Percentiles rank a stretch among this genome's conserved stretches.
Evolutionary conservation across 37 sponge, comb jelly and placozoan species (phyloP).

Genomic region (Haliclona indistincta): DNA sequence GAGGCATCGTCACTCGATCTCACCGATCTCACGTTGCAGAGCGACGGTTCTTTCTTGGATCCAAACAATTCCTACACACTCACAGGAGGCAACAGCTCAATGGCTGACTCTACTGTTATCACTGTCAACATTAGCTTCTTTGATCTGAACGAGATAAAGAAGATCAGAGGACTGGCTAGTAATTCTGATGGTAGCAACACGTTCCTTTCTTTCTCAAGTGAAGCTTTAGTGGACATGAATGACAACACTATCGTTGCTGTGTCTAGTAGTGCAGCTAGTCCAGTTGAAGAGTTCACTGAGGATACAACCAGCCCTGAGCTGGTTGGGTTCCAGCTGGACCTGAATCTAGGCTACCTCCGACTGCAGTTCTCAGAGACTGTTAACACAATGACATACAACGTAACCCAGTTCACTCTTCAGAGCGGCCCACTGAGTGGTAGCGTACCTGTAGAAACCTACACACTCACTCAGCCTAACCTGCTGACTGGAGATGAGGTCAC

Average conservation of each 20-base stretch:
- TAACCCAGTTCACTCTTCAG: slow-evolving; percentile 71
- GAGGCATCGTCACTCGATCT: slow-evolving; percentile 66
- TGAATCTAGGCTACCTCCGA: slow-evolving; percentile 60
- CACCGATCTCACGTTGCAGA: slow-evolving; percentile 66
- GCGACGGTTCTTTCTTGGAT: slow-evolving; percentile 10
- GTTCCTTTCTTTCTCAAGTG: slow-evolving; percentile 55
- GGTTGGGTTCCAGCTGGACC: slow-evolving; percentile 62
- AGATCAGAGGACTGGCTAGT: slow-evolving; percentile 70
- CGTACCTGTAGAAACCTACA: slow-evolving; percentile 30
- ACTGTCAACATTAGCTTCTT: slow-evolving; percentile 55
- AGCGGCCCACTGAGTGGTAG: slow-evolving; percentile 19
- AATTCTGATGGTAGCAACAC: slow-evolving; percentile 49
- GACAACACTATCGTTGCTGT: slow-evolving; percentile 60
- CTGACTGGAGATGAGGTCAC: slow-evolving; percentile 66
- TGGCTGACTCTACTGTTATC: slow-evolving; percentile 69
- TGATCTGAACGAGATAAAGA: slow-evolving; percentile 89
- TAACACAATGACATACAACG: slow-evolving; percentile 64
- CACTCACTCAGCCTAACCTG: slow-evolving; percentile 38
- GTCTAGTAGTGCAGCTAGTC: slow-evolving; percentile 25
- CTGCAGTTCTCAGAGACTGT: slow-evolving; percentile 89
- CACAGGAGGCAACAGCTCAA: slow-evolving; percentile 62
- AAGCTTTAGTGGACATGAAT: slow-evolving; percentile 81
- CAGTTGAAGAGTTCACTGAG: slow-evolving; percentile 64
- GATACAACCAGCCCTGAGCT: slow-evolving; percentile 79
- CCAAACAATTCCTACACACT: slow-evolving; percentile 45